Evolutionary conservation across 2,113 vertebrate genomes (phyloP).

Genomic region (Phoxinus phoxinus): DNA sequence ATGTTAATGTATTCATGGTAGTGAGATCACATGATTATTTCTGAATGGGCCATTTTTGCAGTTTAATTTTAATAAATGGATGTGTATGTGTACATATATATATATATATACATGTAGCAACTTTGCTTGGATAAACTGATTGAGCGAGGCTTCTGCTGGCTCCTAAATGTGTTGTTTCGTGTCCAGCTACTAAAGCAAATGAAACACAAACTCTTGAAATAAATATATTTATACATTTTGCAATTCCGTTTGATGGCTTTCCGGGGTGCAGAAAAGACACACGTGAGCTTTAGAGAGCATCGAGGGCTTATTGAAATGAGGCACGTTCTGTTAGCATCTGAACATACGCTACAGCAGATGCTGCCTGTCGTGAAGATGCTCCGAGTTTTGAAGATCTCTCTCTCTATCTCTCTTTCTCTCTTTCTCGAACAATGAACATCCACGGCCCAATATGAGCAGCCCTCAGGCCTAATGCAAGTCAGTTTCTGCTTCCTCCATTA

Average conservation of each 20-base stretch:
- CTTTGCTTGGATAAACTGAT: not conserved
- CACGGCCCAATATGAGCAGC: not conserved
- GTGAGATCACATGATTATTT: not conserved
- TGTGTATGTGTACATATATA: not conserved
- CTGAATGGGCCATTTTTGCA: not conserved
- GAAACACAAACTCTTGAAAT: not conserved
- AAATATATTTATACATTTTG: not conserved
- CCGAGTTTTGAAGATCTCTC: conserved; percentile 13
- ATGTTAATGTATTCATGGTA: not conserved
- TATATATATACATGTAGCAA: too few relatives aligned
- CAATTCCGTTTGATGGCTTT: not conserved
- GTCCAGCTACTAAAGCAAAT: not conserved
- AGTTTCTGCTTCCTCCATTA: conserved; percentile 19
- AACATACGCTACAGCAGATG: conserved; percentile 36
- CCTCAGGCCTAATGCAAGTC: conserved; percentile 15
- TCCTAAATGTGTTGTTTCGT: not conserved
- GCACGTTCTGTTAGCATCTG: not conserved
- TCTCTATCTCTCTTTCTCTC: conserved; percentile 5
- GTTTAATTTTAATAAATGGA: not conserved
- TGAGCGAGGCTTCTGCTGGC: not conserved
- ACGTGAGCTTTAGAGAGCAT: too few relatives aligned
- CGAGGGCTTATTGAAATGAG: not conserved
- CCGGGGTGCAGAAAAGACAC: not conserved
- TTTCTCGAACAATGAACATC: conserved; percentile 3
- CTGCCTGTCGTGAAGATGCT: conserved; percentile 32